Evolutionary conservation across 2,797 vertebrate genomes (phyloP).

Genomic region (Pteropus rufus): DNA sequence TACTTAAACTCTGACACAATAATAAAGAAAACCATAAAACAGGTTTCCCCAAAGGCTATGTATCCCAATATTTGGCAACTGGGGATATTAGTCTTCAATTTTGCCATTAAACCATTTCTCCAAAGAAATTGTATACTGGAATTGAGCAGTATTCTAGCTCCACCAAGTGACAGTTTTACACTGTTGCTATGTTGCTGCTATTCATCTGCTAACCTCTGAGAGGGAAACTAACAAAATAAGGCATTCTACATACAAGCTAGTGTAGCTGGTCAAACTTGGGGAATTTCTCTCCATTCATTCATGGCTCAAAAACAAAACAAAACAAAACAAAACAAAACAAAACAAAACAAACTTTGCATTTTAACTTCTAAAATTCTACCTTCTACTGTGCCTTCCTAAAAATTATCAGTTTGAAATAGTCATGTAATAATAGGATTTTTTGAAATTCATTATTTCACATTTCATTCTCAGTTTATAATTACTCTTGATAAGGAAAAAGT

Average conservation of each 20-base stretch:
- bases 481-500: not conserved
- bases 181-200: conserved; percentile 46
- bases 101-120: conserved; percentile 49
- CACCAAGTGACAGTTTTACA: conserved; percentile 79
- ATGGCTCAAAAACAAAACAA: not conserved
- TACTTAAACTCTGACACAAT: conserved; percentile 46
- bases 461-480: not conserved
- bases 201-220: not conserved
- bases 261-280: not conserved
- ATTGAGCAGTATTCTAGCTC: conserved; percentile 81
- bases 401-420: not conserved
- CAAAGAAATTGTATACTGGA: not conserved
- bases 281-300: not conserved
- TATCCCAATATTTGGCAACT: conserved; percentile 24
- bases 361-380: not conserved
- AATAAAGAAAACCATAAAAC: conserved; percentile 69
- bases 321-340: not conserved
- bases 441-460: not conserved
- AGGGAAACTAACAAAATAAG: not conserved
- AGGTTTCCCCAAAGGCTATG: conserved; percentile 57
- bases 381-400: not conserved
- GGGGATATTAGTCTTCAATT: conserved; percentile 58
- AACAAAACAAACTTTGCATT: not conserved
- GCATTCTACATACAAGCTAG: not conserved
- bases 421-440: not conserved